phyloP scores from a whole-genome alignment of 2,888 invertebrate genomes.

The Dichetophora obliterata region DNA sequence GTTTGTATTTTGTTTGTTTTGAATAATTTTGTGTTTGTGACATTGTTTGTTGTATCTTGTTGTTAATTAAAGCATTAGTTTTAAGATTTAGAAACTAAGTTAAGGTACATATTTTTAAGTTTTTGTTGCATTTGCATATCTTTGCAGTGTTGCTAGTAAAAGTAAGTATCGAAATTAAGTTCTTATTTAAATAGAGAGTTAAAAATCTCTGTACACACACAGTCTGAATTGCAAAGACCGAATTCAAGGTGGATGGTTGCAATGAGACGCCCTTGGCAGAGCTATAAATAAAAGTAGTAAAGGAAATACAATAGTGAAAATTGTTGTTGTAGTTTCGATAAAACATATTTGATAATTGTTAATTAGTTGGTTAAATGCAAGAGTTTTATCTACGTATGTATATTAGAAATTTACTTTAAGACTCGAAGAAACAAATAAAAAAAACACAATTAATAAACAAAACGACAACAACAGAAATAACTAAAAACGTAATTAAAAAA shows the following conservation, averaged over 20 bases:
- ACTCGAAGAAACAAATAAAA: neutral
- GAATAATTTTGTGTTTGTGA: constrained; percentile 34
- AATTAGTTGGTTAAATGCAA: constrained; percentile 25
- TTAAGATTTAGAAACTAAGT: constrained; percentile 45
- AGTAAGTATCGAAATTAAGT: constrained; percentile 29
- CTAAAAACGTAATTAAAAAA: neutral
- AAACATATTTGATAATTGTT: constrained; percentile 23
- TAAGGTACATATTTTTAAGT: constrained; percentile 55
- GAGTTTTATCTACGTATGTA: constrained; percentile 15
- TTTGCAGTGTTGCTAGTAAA: constrained; percentile 18
- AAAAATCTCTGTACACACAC: constrained; percentile 68
- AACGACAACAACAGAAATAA: neutral
- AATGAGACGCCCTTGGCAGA: constrained; percentile 66
- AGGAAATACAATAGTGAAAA: constrained; percentile 37
- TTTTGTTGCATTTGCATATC: constrained; percentile 40
- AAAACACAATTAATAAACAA: neutral
- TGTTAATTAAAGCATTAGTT: constrained; percentile 31
- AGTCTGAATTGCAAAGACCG: constrained; percentile 68
- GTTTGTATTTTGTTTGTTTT: constrained; percentile 23
- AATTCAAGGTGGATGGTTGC: constrained; percentile 69
- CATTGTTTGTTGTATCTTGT: constrained; percentile 7
- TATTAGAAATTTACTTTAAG: neutral
- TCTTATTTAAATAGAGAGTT: constrained; percentile 65
- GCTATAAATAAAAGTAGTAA: constrained; percentile 56
- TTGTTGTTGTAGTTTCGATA: constrained; percentile 12